These are phyloP conservation scores for Pseudorectes ferrugineus DNA, from an alignment of 2,113 vertebrate genomes.

Conservation along the genomic window DNA sequence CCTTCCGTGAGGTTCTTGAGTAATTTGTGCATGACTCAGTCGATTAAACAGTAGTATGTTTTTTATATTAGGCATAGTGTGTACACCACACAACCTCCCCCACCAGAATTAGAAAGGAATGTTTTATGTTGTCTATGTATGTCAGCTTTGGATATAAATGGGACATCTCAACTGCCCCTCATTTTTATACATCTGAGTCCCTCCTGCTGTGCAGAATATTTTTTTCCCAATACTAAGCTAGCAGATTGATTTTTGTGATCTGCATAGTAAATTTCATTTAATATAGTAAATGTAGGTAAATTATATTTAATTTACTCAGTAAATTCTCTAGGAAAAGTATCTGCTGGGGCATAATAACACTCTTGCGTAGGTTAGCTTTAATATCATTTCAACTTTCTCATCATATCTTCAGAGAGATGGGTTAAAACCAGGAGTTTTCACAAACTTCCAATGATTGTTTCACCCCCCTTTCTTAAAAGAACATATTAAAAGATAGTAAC, in stretches of 20 bases:
- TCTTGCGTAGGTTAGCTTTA: background rate
- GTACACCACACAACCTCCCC: background rate
- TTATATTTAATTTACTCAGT: background rate
- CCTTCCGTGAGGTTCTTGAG: background rate
- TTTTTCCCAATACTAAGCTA: background rate
- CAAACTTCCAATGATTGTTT: background rate
- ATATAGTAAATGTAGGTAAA: background rate
- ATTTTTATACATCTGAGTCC: background rate
- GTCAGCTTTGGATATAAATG: background rate
- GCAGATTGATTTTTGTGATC: background rate
- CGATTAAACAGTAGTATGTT: background rate
- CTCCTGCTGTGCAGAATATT: background rate
- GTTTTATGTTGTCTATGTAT: background rate
- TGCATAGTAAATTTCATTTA: background rate
- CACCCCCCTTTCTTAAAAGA: background rate
- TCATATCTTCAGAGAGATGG: background rate
- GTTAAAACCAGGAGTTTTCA: background rate
- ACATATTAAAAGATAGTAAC: background rate
- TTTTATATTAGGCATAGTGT: background rate
- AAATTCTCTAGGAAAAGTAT: background rate
- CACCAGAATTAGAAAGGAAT: background rate
- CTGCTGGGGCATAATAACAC: background rate
- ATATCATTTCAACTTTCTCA: background rate
- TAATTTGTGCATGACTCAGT: background rate
- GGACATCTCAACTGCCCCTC: too few species aligned